Evolutionary conservation across 1,140 invertebrate species (phyloP).

Genomic region (Zaprionus tsacasi): DNA sequence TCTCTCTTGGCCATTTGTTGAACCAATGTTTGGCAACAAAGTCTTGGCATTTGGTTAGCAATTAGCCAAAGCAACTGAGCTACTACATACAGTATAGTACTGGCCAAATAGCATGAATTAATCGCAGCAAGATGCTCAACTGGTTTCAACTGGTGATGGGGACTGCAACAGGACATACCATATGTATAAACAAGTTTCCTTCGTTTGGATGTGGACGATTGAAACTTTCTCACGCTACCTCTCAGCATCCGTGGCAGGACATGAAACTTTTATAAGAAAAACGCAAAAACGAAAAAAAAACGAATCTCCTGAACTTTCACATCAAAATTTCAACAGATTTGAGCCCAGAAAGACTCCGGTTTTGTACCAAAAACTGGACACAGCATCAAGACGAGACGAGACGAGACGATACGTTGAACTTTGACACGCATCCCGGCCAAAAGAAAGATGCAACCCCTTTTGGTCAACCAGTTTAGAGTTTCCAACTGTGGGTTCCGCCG

Average conservation of each 20-base stretch:
- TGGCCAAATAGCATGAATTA: conserved; percentile 76
- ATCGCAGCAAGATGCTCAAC: conserved; percentile 52
- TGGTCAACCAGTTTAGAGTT: conserved; percentile 54
- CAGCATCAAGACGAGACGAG: conserved; percentile 53
- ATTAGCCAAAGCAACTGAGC: conserved; percentile 47
- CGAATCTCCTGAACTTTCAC: conserved; percentile 79
- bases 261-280: conserved; percentile 77
- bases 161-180: conserved; percentile 42
- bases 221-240: conserved; percentile 72
- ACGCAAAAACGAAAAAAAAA: background rate
- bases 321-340: conserved; percentile 83
- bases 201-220: conserved; percentile 4
- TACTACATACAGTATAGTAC: conserved; percentile 27
- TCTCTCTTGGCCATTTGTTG: conserved; percentile 72
- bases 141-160: conserved; percentile 8
- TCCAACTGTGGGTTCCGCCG: conserved; percentile 33
- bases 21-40: conserved; percentile 67
- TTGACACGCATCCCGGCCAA: conserved; percentile 80
- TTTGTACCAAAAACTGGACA: conserved; percentile 78
- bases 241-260: conserved; percentile 67
- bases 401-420: conserved; percentile 73
- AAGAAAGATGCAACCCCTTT: conserved; percentile 68
- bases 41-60: conserved; percentile 66
- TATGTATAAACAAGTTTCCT: conserved; percentile 59
- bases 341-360: conserved; percentile 57